Conservation (phyloP, 1,140 invertebrate genomes). For the Phenacoccus solenopsis region DNA sequence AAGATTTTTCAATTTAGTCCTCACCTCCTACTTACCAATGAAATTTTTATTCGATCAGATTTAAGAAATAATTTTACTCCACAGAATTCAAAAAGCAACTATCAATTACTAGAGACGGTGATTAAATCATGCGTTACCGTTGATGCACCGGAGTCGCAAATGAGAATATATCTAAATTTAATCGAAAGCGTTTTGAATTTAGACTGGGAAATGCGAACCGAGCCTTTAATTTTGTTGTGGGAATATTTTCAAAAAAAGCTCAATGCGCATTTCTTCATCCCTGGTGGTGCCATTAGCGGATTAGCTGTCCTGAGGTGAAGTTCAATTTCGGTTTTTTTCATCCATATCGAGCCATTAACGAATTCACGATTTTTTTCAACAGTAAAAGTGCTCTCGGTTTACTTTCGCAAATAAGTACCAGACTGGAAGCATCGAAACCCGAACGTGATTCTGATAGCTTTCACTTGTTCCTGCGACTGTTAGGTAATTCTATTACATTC, state of each 20-base stretch:
- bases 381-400: constrained; percentile 35
- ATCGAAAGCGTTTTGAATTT: constrained; percentile 33
- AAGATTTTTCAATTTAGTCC: background rate
- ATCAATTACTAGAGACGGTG: constrained; percentile 32
- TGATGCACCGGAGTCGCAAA: constrained; percentile 34
- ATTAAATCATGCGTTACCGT: constrained; percentile 33
- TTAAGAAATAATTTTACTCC: constrained; percentile 8
- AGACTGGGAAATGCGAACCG: constrained; percentile 34
- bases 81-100: constrained; percentile 21
- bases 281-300: constrained; percentile 33
- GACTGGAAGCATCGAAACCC: constrained; percentile 30
- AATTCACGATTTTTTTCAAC: constrained; percentile 22
- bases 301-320: constrained; percentile 35
- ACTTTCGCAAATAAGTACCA: constrained; percentile 34
- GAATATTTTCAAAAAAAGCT: constrained; percentile 38
- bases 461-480: constrained; percentile 35
- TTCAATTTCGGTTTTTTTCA: constrained; percentile 20
- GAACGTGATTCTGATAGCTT: constrained; percentile 35
- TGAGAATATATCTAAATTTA: constrained; percentile 34
- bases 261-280: constrained; percentile 34
- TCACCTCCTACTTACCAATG: too few species aligned
- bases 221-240: constrained; percentile 35
- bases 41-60: constrained; percentile 21
- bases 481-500: constrained; percentile 30
- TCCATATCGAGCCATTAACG: background rate